Conservation (phyloP, 2,888 invertebrate species). For the Agonum fuliginosum region DNA sequence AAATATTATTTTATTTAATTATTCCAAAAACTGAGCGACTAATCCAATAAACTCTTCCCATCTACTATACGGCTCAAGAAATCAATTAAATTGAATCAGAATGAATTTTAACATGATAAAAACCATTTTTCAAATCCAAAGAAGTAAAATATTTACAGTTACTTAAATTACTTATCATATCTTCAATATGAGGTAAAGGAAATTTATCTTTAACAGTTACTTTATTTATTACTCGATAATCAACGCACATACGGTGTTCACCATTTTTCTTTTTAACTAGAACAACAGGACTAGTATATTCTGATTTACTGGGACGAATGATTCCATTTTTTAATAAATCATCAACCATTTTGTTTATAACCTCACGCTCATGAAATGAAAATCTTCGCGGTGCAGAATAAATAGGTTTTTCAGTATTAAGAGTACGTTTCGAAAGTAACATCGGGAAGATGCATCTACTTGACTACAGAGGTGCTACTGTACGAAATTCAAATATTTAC, state of each 20-base stretch:
- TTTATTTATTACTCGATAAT: not conserved
- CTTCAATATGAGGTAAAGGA: not conserved
- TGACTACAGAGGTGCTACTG: too few species aligned
- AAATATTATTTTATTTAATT: too few species aligned
- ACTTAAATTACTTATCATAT: not conserved
- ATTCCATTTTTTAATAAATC: too few species aligned
- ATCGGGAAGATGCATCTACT: too few species aligned
- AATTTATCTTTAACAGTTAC: not conserved
- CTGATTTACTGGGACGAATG: not conserved
- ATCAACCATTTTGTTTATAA: not conserved
- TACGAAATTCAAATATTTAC: too few species aligned
- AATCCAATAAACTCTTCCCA: too few species aligned
- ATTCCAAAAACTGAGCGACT: too few species aligned
- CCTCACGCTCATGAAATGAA: not conserved
- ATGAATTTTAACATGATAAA: not conserved
- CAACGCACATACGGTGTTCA: not conserved
- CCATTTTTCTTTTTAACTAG: not conserved
- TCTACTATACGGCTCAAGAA: too few species aligned
- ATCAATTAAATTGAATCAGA: too few species aligned
- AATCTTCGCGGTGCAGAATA: not conserved
- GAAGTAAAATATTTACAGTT: not conserved
- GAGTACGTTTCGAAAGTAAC: too few species aligned
- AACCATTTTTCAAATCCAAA: not conserved
- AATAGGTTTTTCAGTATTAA: not conserved
- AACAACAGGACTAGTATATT: not conserved